Percentiles rank a stretch among this genome's conserved stretches.
phyloP scores from a whole-genome alignment of 2,888 invertebrate species.

The Podotricha telesiphe region DNA sequence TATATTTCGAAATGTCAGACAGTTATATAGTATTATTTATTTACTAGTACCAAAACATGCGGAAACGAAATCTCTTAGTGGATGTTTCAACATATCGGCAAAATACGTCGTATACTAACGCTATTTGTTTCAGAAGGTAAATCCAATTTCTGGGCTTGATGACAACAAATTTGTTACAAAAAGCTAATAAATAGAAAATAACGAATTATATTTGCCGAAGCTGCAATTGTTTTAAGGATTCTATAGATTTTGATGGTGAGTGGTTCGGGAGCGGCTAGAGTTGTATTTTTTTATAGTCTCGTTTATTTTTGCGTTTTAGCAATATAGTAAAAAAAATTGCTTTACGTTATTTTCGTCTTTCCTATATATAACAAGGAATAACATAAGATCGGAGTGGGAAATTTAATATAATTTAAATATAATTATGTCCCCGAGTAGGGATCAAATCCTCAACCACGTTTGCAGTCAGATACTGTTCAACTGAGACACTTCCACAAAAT shows the following conservation, averaged over 20 bases:
- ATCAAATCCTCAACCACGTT: too few species aligned
- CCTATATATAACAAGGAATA: too few species aligned
- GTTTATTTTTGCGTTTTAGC: background rate
- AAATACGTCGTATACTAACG: constrained; percentile 2
- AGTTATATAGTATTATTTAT: too few species aligned
- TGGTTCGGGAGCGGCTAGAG: background rate
- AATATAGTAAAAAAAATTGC: too few species aligned
- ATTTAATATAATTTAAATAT: too few species aligned
- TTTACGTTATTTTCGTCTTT: too few species aligned
- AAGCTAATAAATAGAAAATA: constrained; percentile 15
- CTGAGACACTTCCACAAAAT: too few species aligned
- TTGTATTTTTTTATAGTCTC: background rate
- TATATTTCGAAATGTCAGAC: too few species aligned
- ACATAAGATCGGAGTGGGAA: too few species aligned
- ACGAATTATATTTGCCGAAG: background rate
- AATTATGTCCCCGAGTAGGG: too few species aligned
- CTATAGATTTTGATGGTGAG: background rate
- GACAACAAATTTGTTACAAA: constrained; percentile 17
- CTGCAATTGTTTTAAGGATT: constrained; percentile 1
- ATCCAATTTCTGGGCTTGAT: constrained; percentile 7
- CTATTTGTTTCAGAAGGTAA: constrained; percentile 12
- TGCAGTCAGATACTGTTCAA: too few species aligned
- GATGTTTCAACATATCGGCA: background rate
- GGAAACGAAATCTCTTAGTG: background rate
- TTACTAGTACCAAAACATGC: too few species aligned